Evolutionary conservation across 2,113 vertebrate species (phyloP), one percentile per base, ranked within the genome.

Genomic region (Peromyscus maniculatus): DNA sequence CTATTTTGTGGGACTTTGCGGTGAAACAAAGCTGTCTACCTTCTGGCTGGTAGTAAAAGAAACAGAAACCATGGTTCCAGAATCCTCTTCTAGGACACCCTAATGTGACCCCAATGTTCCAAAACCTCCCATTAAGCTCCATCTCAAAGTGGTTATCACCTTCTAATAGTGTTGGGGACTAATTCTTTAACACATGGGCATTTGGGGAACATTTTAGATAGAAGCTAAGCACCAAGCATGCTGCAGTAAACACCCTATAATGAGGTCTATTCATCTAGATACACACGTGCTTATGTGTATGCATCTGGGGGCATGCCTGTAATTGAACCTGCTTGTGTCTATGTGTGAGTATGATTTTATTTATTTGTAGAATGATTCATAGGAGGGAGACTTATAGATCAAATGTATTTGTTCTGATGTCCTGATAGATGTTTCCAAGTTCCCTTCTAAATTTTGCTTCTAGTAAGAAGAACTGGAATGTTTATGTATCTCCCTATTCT

Each of bases 371-470:
- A 11, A 75, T 96, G 83, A 91, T 79, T 95, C 55, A 52, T 36
- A 88, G 28, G 69, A 91, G 36, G 77, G 36, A 97, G 80, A 91
- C 78, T 62, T 57, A 43, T 59, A n/a, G 46, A 2, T 78, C 77
- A 95, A 87, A 62, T 33, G 69, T 57, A 64, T 78, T 96, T 80
- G 36, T 33, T 88, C 80, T 77, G 82, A 75, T 3, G 28, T 88
- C 90, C 77, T 87, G 1, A 72, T 57, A 88, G 36, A 80, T 91
- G 22, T 67, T 59, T 59, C 5, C 12, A 78, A 92, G 72, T 93
- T 95, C 93, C 16, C 22, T 21, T 91, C 4, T 59, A 93, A 80
- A 71, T 89, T 91, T 95, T 94, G 15, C 55, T 93, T 55, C 57
- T 28, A 75, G 49, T 71, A 75, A 10, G 13, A 22, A 89, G 22